Conservation (phyloP, 2,888 invertebrate species). For the Caenorhabditis japonica region DNA sequence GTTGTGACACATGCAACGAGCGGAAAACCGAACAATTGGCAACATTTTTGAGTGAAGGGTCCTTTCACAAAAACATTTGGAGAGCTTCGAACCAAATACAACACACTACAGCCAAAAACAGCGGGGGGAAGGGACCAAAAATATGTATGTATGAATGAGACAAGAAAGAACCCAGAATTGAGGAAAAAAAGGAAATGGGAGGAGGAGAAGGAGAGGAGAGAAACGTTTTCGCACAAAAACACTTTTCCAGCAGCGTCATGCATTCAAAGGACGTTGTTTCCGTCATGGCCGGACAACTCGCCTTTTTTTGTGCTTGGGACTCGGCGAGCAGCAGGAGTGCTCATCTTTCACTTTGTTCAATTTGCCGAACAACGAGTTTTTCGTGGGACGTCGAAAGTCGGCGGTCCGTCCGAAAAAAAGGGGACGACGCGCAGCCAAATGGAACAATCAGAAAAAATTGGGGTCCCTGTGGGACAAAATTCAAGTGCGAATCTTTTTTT, state of each 20-base stretch:
- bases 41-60: conserved; percentile 41
- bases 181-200: conserved; percentile 16
- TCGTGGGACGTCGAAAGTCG: conserved; percentile 37
- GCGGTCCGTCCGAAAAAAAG: conserved; percentile 7
- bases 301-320: conserved; percentile 20
- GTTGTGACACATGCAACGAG: conserved; percentile 29
- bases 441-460: conserved; percentile 35
- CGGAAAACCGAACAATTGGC: conserved; percentile 38
- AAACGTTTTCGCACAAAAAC: conserved; percentile 45
- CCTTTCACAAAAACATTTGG: conserved; percentile 36
- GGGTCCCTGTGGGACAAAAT: conserved; percentile 32
- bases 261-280: conserved; percentile 45
- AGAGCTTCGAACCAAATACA: conserved; percentile 12
- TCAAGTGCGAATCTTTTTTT: no score
- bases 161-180: conserved; percentile 43
- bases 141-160: conserved; percentile 48
- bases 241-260: conserved; percentile 45
- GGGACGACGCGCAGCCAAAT: conserved; percentile 4
- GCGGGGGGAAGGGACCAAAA: conserved; percentile 27
- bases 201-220: conserved; percentile 15
- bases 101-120: conserved; percentile 14
- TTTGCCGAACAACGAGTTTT: conserved; percentile 46
- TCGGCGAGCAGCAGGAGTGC: conserved; percentile 30
- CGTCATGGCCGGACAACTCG: conserved; percentile 35
- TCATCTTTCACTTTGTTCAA: conserved; percentile 52